These are phyloP conservation scores for Vannuccia rotundouncinata DNA, from an alignment of 2,888 invertebrate species.

Conservation along the genomic window DNA sequence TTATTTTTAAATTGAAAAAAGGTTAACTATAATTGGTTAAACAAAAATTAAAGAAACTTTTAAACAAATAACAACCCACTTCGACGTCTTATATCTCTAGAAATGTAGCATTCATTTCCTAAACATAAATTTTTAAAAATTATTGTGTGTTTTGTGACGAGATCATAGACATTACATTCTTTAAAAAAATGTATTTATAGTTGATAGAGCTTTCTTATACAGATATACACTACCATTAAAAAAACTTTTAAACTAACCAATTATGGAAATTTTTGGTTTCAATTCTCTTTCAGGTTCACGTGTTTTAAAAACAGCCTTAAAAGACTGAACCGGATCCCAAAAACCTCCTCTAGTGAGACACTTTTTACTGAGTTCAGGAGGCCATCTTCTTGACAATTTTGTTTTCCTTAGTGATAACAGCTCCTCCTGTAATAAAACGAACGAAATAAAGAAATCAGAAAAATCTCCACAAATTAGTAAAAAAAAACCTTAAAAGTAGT, in stretches of 20 bases:
- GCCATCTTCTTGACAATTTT: neutral
- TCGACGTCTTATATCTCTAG: neutral
- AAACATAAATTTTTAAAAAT: neutral
- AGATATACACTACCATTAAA: too few relatives aligned
- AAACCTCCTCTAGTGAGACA: neutral
- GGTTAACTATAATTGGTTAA: neutral
- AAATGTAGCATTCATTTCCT: neutral
- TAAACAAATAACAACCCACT: neutral
- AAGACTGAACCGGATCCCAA: conserved; percentile 15
- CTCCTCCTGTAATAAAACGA: neutral
- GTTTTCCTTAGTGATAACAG: neutral
- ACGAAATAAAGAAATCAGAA: too few relatives aligned
- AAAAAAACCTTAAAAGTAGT: too few relatives aligned
- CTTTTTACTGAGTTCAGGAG: conserved; percentile 1
- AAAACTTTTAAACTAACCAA: conserved; percentile 7
- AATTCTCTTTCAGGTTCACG: neutral
- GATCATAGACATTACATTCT: too few relatives aligned
- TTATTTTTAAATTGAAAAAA: neutral
- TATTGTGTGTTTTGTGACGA: neutral
- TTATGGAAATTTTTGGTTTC: neutral
- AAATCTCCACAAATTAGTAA: too few relatives aligned
- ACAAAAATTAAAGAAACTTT: neutral
- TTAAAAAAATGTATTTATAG: too few relatives aligned
- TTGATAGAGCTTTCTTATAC: too few relatives aligned
- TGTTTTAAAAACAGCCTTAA: neutral